Base-by-base conservation (phyloP, 1,140 invertebrate genomes). In the Pogonomyrmex barbatus region DNA sequence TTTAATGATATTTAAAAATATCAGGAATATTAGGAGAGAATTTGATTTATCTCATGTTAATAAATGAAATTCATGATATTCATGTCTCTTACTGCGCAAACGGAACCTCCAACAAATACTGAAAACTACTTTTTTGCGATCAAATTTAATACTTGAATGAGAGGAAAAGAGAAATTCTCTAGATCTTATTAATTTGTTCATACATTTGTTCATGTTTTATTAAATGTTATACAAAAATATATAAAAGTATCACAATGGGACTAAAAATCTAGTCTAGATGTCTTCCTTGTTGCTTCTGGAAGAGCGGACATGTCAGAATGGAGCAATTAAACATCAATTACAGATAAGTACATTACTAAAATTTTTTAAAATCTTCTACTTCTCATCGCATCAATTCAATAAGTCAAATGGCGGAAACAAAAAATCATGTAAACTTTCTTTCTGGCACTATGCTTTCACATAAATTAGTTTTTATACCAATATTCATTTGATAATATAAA, bases 171-270 rank as follows among this genome's bases (percentile, higher is more conserved):
- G 2, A 58, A 9, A 58, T 58, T n/a, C 17, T 54, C 2, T 0
- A 58, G 4, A 1, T 42, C 24, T 75, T 75, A 75, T 73, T 39
- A 71, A 36, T 71, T 42, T 73, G 17, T 56, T 73, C 12, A 56
- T 24, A 42, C 2, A 58, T 58, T 58, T 58, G n/a, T 58, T 24
- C n/a, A 75, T 5, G 36, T 42, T 58, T 58, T 47, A 63, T 78
- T 63, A 63, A 45, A n/a, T 63, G 6, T 2, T 33, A 78, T 77
- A 10, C 24, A 77, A 77, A 62, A 63, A 39, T 63, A 47, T 79
- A 42, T 68, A 68, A 81, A 79, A 81, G 12, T 81, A 68, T 81
- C 77, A 68, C 63, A 81, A 79, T 54, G 33, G 4, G 33, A 54
- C 9, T 60, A 60, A 83, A 52, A 62, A 14, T 50, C 50, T 54